Base-by-base conservation (phyloP, 2,113 vertebrate genomes). In the Zeus faber region DNA sequence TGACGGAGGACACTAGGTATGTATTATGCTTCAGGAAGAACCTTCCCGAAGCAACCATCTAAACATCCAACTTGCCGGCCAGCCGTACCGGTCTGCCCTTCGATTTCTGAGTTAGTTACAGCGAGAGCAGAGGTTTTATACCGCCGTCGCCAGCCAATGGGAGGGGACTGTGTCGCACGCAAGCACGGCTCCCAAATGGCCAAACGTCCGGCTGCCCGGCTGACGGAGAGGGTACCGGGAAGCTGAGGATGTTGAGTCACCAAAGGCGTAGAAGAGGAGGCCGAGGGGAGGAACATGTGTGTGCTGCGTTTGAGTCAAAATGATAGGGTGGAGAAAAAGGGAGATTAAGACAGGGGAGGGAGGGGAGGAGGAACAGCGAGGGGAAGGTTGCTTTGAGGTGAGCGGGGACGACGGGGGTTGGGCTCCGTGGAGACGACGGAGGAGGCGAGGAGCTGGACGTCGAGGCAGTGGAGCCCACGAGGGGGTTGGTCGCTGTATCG, bases 241-340 rank as follows among this genome's bases (percentile, higher is more conserved):
- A n/a, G n/a, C 67, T 77, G 64, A 69, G 71, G 67, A 76, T 55
- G 69, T 79, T 43, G 62, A 60, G 68, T 41, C 35, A 46, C 50
- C 35, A n/a, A 37, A 49, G 49, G 53, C 43, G 18, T 20, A 10
- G 16, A 21, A 10, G 46, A 26, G 23, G 46, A 48, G 21, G 21
- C 6, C 1, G 44, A 20, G 44, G 21, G 20, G 20, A 23, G 22
- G 22, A 6, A 24, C n/a, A n/a, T n/a, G n/a, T n/a, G n/a, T n/a
- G n/a, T n/a, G n/a, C n/a, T n/a, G n/a, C n/a, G n/a, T n/a, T n/a
- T n/a, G n/a, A n/a, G n/a, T n/a, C n/a, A n/a, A n/a, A 21, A 24
- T 33, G 20, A n/a, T 25, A 24, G 54, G 58, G 50, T 9, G 2
- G 21, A 7, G 21, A 3, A 11, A 16, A 13, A 22, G 18, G 3